Percentiles rank a stretch among this genome's conserved stretches.
phyloP scores from a whole-genome alignment of 2,113 vertebrate species.

The Limanda limanda region DNA sequence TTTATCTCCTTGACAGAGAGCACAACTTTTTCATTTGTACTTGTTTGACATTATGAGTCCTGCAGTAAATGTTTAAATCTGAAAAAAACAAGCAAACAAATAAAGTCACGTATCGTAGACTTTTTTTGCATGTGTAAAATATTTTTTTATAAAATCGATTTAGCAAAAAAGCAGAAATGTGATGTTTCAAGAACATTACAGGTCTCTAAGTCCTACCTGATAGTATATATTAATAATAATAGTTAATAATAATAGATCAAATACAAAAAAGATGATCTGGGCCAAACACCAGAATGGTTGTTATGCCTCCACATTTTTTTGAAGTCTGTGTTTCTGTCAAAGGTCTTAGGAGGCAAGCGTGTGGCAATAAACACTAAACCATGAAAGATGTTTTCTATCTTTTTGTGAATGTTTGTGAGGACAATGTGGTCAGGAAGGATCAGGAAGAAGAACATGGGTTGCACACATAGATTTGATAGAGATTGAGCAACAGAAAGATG shows the following conservation, averaged over 20 bases:
- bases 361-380: constrained; percentile 51
- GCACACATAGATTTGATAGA: constrained; percentile 3
- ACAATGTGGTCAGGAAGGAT: constrained; percentile 29
- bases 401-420: constrained; percentile 26
- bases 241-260: neutral
- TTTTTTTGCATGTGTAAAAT: too few relatives aligned
- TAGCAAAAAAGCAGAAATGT: neutral
- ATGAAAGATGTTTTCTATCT: constrained; percentile 39
- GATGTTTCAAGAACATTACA: neutral
- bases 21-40: neutral
- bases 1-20: neutral
- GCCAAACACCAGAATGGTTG: constrained; percentile 18
- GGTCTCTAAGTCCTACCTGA: neutral
- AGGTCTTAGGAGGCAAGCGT: constrained; percentile 53
- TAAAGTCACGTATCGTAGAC: too few relatives aligned
- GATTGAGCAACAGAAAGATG: neutral
- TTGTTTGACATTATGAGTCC: neutral
- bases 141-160: too few relatives aligned
- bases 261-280: constrained; percentile 16
- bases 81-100: neutral
- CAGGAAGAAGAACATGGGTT: constrained; percentile 24
- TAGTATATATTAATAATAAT: neutral
- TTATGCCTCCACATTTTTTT: constrained; percentile 41
- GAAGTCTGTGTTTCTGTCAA: constrained; percentile 41
- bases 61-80: neutral